phyloP scores from a whole-genome alignment of 37 sponge, comb jelly and placozoan species.

The Lycopodina hypogea region DNA sequence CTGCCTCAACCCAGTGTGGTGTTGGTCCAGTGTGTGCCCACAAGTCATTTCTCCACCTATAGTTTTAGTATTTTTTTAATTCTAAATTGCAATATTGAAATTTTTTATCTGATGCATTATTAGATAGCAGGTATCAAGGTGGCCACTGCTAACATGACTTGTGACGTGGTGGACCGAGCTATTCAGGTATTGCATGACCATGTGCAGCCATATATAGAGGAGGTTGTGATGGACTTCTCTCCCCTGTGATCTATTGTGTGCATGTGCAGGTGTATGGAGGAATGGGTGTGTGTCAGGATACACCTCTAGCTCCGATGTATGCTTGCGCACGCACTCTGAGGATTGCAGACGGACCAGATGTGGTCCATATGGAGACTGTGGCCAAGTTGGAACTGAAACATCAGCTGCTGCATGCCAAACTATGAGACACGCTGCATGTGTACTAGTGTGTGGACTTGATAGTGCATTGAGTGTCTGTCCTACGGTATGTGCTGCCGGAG shows the following conservation, averaged over 20 bases:
- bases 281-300: conserved; percentile 80
- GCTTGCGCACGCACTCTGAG: conserved; percentile 69
- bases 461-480: too few relatives aligned
- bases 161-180: conserved; percentile 76
- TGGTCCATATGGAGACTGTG: conserved; percentile 81
- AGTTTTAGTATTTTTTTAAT: neutral
- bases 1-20: neutral
- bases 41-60: neutral
- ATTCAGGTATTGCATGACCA: conserved; percentile 70
- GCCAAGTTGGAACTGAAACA: conserved; percentile 67
- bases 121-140: conserved; percentile 91
- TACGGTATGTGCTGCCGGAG: too few relatives aligned
- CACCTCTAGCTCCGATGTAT: conserved; percentile 58
- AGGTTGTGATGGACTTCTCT: too few relatives aligned
- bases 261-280: conserved; percentile 78
- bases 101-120: too few relatives aligned
- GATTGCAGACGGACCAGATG: conserved; percentile 93
- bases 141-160: conserved; percentile 65
- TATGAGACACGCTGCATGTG: neutral
- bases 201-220: neutral
- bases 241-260: too few relatives aligned
- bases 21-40: neutral
- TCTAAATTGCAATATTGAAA: too few relatives aligned
- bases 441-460: too few relatives aligned
- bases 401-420: conserved; percentile 41